Base-by-base conservation (phyloP, 2,113 vertebrate genomes). In the Charina bottae region DNA sequence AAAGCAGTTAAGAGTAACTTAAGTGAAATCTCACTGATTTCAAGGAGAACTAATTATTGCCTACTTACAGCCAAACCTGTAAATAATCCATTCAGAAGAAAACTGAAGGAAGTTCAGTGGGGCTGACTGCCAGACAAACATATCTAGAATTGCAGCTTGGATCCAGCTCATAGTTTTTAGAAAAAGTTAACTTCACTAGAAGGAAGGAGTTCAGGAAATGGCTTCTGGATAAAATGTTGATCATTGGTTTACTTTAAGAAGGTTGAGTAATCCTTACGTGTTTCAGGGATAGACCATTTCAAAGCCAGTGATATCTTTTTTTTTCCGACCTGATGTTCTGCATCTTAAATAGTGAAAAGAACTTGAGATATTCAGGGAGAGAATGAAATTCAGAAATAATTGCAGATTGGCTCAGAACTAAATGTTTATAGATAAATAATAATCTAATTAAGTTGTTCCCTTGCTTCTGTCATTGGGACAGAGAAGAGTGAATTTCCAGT, bases 161-260 rank as follows among this genome's bases (percentile, higher is more conserved):
- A 59, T 42, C 5, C 12, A 88, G 42, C 19, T 33, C 78, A 46
- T 21, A 3, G 6, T 62, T 78, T 28, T 42, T 6, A 78, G 89
- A 95, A 56, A 89, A 91, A 88, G 17, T 95, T 89, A 60, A 92
- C 93, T 83, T 86, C 62, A 88, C 3, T 93, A 85, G 94, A 95
- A 90, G 28, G 91, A 94, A 68, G 88, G 54, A 59, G 93, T 96
- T 87, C 94, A 55, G 10, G 15, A 37, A 78, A 19, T 17, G 15
- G n/a, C n/a, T 78, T 78, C 33, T 78, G 68, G n/a, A 78, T 78
- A 78, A 78, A 78, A 78, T 37, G 19, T 15, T 93, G 53, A 19
- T 94, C 93, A 58, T 53, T 62, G 26, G 58, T 53, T 78, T 91
- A 7, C 55, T 93, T 55, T 89, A 84, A 95, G 89, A 17, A 93